These are phyloP conservation scores for Cryptus armator DNA, from an alignment of 2,888 invertebrate genomes.

Conservation along the genomic window DNA sequence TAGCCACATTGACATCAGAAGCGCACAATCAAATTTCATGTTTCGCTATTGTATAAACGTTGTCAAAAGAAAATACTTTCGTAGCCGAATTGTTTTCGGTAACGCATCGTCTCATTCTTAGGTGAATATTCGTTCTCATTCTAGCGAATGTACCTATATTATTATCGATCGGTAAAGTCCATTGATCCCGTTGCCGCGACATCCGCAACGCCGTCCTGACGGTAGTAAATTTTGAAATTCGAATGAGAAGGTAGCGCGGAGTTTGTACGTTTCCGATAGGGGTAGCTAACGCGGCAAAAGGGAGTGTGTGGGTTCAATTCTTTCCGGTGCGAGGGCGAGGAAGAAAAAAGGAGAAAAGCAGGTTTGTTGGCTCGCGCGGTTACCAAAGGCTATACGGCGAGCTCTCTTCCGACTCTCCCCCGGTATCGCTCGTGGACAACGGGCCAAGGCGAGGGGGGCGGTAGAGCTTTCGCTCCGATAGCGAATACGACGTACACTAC, in stretches of 20 bases:
- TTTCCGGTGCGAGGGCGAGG: conserved; percentile 47
- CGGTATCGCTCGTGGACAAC: conserved; percentile 10
- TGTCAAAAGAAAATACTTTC: too few species aligned
- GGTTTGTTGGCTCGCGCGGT: conserved; percentile 58
- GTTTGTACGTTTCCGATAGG: conserved; percentile 37
- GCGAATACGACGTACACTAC: conserved; percentile 33
- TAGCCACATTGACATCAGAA: too few species aligned
- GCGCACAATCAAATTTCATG: too few species aligned
- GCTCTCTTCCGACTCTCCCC: not conserved
- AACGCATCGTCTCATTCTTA: not conserved
- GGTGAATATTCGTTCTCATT: conserved; percentile 1
- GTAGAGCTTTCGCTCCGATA: conserved; percentile 22
- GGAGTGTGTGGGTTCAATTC: conserved; percentile 51
- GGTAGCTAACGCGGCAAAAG: conserved; percentile 45
- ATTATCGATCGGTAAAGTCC: conserved; percentile 14
- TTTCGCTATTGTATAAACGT: too few species aligned
- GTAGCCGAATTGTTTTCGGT: not conserved
- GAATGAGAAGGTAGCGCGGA: conserved; percentile 61
- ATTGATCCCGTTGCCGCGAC: not conserved
- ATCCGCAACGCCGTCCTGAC: not conserved
- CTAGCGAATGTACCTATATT: not conserved
- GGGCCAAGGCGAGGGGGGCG: conserved; percentile 1
- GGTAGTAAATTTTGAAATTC: conserved; percentile 71
- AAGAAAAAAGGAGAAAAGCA: conserved; percentile 38
- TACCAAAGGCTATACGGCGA: conserved; percentile 33